Evolutionary conservation across 2,888 invertebrate species (phyloP), one percentile per base, ranked within the genome.

Genomic region (Aphodius granarius): DNA sequence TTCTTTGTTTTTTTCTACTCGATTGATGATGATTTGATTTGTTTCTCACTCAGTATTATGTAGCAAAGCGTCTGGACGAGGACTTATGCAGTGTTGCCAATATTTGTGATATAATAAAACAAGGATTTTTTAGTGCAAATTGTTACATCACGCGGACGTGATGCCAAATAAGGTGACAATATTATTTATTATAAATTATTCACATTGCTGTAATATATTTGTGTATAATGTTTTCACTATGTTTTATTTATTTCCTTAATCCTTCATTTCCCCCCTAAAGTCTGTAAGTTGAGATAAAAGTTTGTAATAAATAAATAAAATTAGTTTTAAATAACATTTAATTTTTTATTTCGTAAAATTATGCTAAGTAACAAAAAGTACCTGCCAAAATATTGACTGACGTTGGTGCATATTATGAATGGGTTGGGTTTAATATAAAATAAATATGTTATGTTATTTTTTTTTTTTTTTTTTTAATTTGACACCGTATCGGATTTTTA

Each of bases 101-200:
- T 84, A 83, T 84, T 84, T 85, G 85, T 86, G 86, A 85, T 86
- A 85, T 83, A 43, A 43, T 43, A 78, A 79, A 78, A 78, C 76
- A n/a, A n/a, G n/a, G n/a, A n/a, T n/a, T n/a, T 70, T 77, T 78
- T 81, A 82, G 81, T 82, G 81, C 81, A 81, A 81, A 80, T 76
- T 75, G 80, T 78, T 79, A 81, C 82, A 82, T 82, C 82, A 81
- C 81, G 76, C 73, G 77, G 76, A 77, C 77, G 82, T 82, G 82
- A 82, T 82, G 79, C 79, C 81, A 81, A 81, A 82, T 81, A 71
- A 75, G 77, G 80, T 80, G 82, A 83, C 82, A 82, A 81, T 83
- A 83, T 83, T 83, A 83, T 83, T 83, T 83, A 83, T 83, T 83
- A 81, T 83, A 83, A 82, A 83, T 83, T 83, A 83, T 83, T 82